Percentiles rank a stretch among this genome's conserved stretches.
phyloP scores from a whole-genome alignment of 2,888 invertebrate genomes.

The Meteorus cinctellus region DNA sequence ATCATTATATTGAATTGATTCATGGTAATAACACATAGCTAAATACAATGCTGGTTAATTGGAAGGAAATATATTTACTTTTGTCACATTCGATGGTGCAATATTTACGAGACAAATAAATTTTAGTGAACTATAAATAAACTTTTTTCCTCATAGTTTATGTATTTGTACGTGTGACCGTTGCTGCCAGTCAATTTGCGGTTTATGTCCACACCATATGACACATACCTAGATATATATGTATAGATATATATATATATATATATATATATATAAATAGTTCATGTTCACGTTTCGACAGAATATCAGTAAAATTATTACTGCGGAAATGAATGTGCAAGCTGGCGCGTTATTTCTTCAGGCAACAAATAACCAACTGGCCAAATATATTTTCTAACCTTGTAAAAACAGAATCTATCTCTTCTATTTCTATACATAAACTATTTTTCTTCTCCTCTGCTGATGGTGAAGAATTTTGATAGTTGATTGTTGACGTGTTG shows the following conservation, averaged over 20 bases:
- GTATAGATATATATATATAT: background rate
- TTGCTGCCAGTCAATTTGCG: constrained; percentile 20
- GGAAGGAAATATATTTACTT: background rate
- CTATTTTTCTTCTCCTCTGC: background rate
- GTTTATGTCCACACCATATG: constrained; percentile 21
- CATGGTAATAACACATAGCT: background rate
- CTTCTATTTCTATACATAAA: background rate
- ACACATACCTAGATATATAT: background rate
- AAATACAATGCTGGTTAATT: background rate
- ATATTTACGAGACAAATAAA: constrained; percentile 1
- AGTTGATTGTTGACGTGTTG: background rate
- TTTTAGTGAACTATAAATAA: background rate
- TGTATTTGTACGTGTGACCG: background rate
- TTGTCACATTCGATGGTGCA: too few relatives aligned
- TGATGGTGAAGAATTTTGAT: background rate
- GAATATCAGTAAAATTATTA: constrained; percentile 29
- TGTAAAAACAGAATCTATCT: constrained; percentile 20
- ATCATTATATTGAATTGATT: background rate
- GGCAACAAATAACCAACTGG: constrained; percentile 5
- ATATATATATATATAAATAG: background rate
- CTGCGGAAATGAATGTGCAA: constrained; percentile 32
- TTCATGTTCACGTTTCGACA: constrained; percentile 21
- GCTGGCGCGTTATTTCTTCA: constrained; percentile 35
- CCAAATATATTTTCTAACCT: constrained; percentile 26
- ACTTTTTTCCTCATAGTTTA: constrained; percentile 5